Evolutionary conservation across 2,797 vertebrate genomes (phyloP), one percentile per base, ranked within the genome.

Genomic region (Propithecus deckenii): DNA sequence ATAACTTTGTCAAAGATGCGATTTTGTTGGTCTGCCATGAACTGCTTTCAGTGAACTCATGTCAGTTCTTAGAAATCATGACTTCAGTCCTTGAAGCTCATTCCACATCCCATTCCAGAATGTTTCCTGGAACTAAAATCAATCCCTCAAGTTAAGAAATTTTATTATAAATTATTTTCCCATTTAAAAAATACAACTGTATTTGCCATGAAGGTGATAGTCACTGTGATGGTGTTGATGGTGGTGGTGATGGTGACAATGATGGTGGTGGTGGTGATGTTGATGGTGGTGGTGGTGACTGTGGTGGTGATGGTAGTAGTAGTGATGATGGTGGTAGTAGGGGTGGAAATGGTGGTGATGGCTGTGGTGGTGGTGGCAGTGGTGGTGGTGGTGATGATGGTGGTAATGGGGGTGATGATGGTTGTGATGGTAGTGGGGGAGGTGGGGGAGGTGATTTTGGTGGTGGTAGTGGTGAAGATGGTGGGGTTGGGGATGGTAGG

Each of bases 111-210:
- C 43, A n/a, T 85, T 84, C 69, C 67, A 87, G 55, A 72, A 81
- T 28, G 23, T 61, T 90, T 93, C 61, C 84, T 96, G 41, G 43
- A 8, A 43, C 71, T 97, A 89, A n/a, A n/a, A 76, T 86, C n/a
- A 89, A 30, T 11, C 14, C 69, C 30, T 59, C 17, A 65, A 85
- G 30, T 92, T 85, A 72, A 94, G 41, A 79, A 65, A 86, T 78
- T 46, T 81, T 43, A 43, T 97, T 20, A 32, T 89, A 78, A 35
- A 76, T 95, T 79, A 86, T 65, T 93, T 94, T 83, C 30, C 20
- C 25, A 50, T n/a, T 89, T 50, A 48, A 32, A 80, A 59, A 80
- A 57, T 41, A 57, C 8, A 38, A 50, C 28, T 85, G 4, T 59
- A 3, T 86, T 85, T 86, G 46, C 48, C 41, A n/a, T 86, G 55